Percentiles rank a stretch among this genome's conserved stretches.
These are phyloP conservation scores for Probosciger aterrimus DNA, from an alignment of 2,113 vertebrate genomes.

Conservation along the genomic window DNA sequence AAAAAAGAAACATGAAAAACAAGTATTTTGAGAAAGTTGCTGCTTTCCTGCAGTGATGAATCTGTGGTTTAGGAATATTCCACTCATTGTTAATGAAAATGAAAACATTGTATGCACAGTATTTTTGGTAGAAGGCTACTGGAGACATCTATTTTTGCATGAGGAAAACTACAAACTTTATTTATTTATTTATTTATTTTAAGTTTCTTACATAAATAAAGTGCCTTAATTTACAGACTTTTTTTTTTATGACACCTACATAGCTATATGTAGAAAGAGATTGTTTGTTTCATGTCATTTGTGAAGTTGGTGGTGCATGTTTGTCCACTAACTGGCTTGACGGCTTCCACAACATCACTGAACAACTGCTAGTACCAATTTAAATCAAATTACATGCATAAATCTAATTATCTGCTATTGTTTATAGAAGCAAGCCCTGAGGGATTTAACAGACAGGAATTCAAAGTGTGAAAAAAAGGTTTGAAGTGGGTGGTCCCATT, in stretches of 20 bases:
- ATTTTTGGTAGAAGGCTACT: background rate
- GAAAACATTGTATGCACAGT: background rate
- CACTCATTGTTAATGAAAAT: background rate
- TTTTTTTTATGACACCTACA: background rate
- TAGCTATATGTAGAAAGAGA: background rate
- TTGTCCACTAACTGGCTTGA: background rate
- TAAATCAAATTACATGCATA: conserved; percentile 58
- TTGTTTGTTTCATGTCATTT: background rate
- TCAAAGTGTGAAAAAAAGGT: conserved; percentile 7
- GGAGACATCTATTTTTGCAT: background rate
- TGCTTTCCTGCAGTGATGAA: background rate
- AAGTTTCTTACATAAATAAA: background rate
- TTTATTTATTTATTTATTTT: background rate
- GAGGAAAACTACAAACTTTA: background rate
- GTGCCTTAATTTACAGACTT: background rate
- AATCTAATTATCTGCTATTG: conserved; percentile 53
- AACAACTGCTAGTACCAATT: conserved; percentile 25
- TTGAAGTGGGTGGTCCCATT: conserved; percentile 28
- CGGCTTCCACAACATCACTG: background rate
- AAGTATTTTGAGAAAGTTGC: background rate
- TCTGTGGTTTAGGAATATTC: background rate
- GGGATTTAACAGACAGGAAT: conserved; percentile 40
- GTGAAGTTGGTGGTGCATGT: background rate
- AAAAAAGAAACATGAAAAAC: background rate
- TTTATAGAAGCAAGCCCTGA: conserved; percentile 20